Percentiles rank a stretch among this genome's conserved stretches.
Evolutionary conservation across 2,797 vertebrate species (phyloP).

Genomic region (Apogon hyalosoma): DNA sequence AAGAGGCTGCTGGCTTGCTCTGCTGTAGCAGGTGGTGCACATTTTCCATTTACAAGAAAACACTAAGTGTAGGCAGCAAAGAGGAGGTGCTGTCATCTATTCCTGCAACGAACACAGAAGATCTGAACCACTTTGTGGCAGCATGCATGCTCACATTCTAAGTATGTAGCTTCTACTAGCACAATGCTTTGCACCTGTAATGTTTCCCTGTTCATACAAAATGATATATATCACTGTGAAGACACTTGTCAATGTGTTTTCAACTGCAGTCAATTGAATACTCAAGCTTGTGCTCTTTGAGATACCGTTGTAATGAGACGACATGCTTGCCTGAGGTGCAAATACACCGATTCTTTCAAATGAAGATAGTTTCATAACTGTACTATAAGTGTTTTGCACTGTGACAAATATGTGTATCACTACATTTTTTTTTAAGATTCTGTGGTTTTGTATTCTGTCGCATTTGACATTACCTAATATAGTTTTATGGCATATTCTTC

Average conservation of each 20-base stretch:
- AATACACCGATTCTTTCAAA: slow-evolving; percentile 1
- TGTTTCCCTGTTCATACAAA: slow-evolving; percentile 23
- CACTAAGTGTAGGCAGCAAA: slow-evolving; percentile 73
- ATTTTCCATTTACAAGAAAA: slow-evolving; percentile 77
- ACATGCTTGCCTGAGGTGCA: slow-evolving; percentile 4
- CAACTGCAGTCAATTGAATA: not conserved
- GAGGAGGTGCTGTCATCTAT: slow-evolving; percentile 75
- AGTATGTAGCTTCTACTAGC: slow-evolving; percentile 37
- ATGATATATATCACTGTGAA: not conserved
- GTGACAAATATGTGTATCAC: too few relatives aligned
- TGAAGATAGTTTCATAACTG: slow-evolving; percentile 14
- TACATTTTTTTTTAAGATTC: too few relatives aligned
- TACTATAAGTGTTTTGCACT: too few relatives aligned
- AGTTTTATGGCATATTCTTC: too few relatives aligned
- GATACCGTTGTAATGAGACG: slow-evolving; percentile 2
- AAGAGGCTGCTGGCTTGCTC: slow-evolving; percentile 73
- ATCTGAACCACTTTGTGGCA: slow-evolving; percentile 55
- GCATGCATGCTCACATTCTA: slow-evolving; percentile 36
- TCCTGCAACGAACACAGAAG: slow-evolving; percentile 50
- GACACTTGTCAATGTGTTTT: not conserved
- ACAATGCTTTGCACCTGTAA: not conserved
- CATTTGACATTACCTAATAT: too few relatives aligned
- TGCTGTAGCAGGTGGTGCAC: slow-evolving; percentile 76
- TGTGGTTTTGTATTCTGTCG: too few relatives aligned
- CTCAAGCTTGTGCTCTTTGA: too few relatives aligned